Evolutionary conservation across 1,140 invertebrate species (phyloP).

Genomic region (Zeugodacus cucurbitae): DNA sequence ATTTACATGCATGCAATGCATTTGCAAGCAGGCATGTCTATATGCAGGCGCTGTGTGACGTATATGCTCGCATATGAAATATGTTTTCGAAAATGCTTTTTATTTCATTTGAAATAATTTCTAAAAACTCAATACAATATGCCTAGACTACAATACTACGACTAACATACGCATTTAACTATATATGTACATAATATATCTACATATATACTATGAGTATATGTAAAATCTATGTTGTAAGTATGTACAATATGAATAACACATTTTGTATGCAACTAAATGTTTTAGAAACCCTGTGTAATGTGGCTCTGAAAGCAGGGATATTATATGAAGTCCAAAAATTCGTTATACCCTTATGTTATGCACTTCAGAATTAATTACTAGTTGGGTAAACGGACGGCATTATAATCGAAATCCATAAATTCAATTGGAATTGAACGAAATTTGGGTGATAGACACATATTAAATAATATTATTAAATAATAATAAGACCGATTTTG

Average conservation of each 20-base stretch:
- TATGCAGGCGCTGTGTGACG: neutral
- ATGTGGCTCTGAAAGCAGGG: neutral
- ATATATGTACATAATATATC: neutral
- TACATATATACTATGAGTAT: neutral
- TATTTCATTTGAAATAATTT: constrained; percentile 29
- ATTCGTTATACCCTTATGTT: neutral
- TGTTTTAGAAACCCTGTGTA: neutral
- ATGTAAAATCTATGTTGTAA: neutral
- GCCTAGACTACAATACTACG: constrained; percentile 19
- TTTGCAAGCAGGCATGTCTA: no score
- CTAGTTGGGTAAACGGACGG: neutral
- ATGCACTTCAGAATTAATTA: neutral
- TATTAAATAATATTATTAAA: no score
- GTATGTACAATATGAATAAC: neutral
- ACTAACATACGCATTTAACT: neutral
- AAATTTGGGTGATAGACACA: no score
- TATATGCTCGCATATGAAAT: constrained; percentile 40
- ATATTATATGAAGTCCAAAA: neutral
- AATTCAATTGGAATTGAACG: neutral
- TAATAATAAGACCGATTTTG: no score
- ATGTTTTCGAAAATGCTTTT: constrained; percentile 37
- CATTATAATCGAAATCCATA: neutral
- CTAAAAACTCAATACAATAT: constrained; percentile 40
- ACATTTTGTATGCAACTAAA: neutral
- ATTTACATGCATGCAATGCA: neutral